Base-by-base conservation (phyloP, 2,888 invertebrate genomes). In the Drosophila neotestacea region DNA sequence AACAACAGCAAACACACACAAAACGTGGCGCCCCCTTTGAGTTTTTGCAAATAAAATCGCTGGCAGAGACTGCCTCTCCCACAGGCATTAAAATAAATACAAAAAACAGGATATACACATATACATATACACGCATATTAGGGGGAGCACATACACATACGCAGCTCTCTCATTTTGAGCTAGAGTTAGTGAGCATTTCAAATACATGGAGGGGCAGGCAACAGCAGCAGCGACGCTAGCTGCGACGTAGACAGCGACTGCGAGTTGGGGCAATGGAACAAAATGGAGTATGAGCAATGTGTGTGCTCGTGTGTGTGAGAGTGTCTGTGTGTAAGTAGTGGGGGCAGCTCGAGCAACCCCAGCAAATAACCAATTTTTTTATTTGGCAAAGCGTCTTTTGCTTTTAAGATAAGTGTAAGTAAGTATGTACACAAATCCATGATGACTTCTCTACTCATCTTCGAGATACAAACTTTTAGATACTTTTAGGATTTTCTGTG, bases 161-260 rank as follows among this genome's bases (percentile, higher is more conserved):
- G 48, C 44, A 74, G 39, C 44, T 34, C 55, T 51, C 81, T 81
- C 77, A 73, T 68, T 61, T 74, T 84, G 81, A 79, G 80, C 81
- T 85, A 85, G 84, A 85, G 89, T 82, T 89, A 89, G 90, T 90
- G 90, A 91, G 90, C 91, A 90, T 87, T 91, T 89, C 89, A 89
- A 90, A 90, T 84, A 72, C 70, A 84, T 81, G 86, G 84, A 81
- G 88, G 84, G 79, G 84, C 88, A 73, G 42, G 28, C 48, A 52
- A 38, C 70, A 44, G 54, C 47, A 39, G 42, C 60, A 42, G 81
- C 68, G 66, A 50, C 62, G 78, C 11, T 34, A 48, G 36, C 70
- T 13, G 74, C 70, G 75, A 61, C 61, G 70, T 42, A 63, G 47
- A 16, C 68, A 28, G 50, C 65, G 82, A 50, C 73, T 63, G 87